phyloP scores from a whole-genome alignment of 1,140 invertebrate genomes.

The Euwallacea fornicatus region DNA sequence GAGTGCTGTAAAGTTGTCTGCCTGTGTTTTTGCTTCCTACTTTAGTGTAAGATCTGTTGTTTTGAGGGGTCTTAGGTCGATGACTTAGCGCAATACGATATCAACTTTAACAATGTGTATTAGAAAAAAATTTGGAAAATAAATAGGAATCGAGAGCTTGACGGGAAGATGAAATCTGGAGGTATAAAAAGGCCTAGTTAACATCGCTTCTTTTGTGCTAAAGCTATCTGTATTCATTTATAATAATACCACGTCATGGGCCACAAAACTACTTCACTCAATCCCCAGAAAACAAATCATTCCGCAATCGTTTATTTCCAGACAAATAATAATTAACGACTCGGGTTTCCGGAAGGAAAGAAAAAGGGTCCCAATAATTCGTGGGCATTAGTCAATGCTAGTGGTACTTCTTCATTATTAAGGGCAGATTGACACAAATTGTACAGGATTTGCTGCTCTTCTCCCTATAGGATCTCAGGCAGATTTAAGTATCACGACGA shows the following conservation, averaged over 20 bases:
- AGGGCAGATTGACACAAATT: conserved; percentile 21
- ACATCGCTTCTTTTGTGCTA: background rate
- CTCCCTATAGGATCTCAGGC: background rate
- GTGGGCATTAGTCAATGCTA: conserved; percentile 25
- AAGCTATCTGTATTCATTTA: background rate
- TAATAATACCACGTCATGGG: background rate
- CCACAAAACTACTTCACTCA: background rate
- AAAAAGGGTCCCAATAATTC: conserved; percentile 21
- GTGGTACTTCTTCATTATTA: conserved; percentile 22
- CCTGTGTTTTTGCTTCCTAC: background rate
- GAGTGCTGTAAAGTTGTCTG: conserved; percentile 2
- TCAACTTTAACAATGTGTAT: background rate
- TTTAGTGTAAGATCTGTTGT: background rate
- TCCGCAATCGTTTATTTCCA: conserved; percentile 6
- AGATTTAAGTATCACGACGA: background rate
- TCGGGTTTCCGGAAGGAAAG: conserved; percentile 11
- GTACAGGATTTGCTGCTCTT: background rate
- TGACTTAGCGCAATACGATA: background rate
- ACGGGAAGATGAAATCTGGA: background rate
- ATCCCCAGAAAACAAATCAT: background rate
- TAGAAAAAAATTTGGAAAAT: background rate
- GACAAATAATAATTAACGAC: conserved; percentile 28
- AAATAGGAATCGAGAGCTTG: background rate
- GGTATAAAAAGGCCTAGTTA: background rate
- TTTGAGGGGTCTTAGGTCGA: background rate